Evolutionary conservation across 1,140 invertebrate species (phyloP), one percentile per base, ranked within the genome.

Genomic region (Arctopsyche grandis): DNA sequence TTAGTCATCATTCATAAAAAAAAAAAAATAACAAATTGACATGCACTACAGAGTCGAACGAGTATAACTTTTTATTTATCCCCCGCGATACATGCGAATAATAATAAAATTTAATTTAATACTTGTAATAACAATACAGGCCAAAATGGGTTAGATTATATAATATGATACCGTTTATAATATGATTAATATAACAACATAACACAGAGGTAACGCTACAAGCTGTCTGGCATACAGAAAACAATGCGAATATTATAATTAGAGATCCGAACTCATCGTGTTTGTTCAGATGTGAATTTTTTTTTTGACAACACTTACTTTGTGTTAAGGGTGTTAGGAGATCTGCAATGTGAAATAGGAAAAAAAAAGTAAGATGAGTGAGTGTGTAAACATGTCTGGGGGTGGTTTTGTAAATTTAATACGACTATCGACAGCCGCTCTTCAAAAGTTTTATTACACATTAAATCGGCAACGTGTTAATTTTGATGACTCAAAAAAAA

Each of bases 261-360:
- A 75, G 24, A 24, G 70, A 70, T 76, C 78, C 48, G 73, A 56
- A 79, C 60, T 5, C 63, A 22, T 74, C 70, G 60, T 29, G 9
- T 43, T 16, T 16, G 74, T 79, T 76, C 75, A 63, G 75, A 66
- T 76, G 58, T 52, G 12, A 26, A 7, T 5, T 7, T 46, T 46
- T 46, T 52, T 66, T 66, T 74, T 74, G 71, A 74, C 38, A 70
- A 77, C 81, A 82, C 81, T 82, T 82, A 82, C 81, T 82, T 74
- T 79, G 73, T 82, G 81, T 82, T 82, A 82, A 77, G 70, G 10
- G 58, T 80, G 79, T 82, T 82, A 80, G 77, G 69, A 52, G 81
- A 75, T 82, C 81, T 82, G 81, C 56, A 76, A 76, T 76, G 48
- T 63, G 75, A 77, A 77, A 69, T 69, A 46, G 63, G 44, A 77